phyloP scores from a whole-genome alignment of 2,888 invertebrate genomes.

The Eueremaeus valkanovi region DNA sequence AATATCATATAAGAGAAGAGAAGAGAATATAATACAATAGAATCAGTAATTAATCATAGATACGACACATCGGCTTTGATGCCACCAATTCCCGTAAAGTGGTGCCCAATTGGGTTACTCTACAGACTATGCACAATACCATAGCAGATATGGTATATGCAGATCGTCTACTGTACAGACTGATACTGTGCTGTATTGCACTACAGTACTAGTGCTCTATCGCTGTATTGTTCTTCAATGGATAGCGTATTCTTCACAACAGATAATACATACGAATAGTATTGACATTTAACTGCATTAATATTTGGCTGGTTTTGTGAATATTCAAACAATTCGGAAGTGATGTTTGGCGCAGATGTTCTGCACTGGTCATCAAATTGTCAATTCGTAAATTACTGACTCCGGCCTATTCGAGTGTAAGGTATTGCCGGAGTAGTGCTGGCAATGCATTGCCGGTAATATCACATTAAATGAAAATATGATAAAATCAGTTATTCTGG shows the following conservation, averaged over 20 bases:
- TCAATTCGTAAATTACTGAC: background rate
- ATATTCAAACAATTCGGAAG: background rate
- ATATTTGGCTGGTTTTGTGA: too few relatives aligned
- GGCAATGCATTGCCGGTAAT: background rate
- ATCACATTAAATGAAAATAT: background rate
- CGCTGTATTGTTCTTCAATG: too few relatives aligned
- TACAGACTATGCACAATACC: too few relatives aligned
- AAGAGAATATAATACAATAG: conserved; percentile 7
- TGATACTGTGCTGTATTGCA: background rate
- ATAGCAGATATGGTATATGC: too few relatives aligned
- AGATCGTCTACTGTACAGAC: background rate
- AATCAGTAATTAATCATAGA: conserved; percentile 22
- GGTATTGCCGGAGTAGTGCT: background rate
- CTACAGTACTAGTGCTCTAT: background rate
- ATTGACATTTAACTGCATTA: conserved; percentile 17
- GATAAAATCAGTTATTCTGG: background rate
- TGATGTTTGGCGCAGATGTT: conserved; percentile 21
- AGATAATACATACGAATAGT: background rate
- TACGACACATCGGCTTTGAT: background rate
- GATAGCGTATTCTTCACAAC: too few relatives aligned
- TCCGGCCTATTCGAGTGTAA: background rate
- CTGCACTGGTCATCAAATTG: conserved; percentile 25
- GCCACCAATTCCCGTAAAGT: background rate
- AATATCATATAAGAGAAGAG: conserved; percentile 10
- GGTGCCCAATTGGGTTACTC: background rate